Percentiles rank a stretch among this genome's conserved stretches.
phyloP scores from a whole-genome alignment of 2,888 invertebrate genomes.

The Acleris laterana region DNA sequence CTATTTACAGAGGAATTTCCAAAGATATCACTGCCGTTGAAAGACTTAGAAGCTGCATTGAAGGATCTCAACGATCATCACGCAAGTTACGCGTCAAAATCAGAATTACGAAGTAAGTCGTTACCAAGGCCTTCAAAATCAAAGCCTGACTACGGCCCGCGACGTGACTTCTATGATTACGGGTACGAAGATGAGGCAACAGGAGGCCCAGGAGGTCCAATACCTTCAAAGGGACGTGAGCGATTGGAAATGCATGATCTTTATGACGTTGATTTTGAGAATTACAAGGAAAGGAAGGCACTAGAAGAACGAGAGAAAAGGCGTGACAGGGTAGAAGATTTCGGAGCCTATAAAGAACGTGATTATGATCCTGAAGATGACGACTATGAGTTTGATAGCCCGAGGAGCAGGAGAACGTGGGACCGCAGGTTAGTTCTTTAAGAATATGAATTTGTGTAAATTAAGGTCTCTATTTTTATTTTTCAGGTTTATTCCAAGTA shows the following conservation, averaged over 20 bases:
- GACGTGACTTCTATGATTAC: conserved; percentile 64
- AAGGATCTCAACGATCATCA: conserved; percentile 71
- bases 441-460: no score
- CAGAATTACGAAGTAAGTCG: conserved; percentile 69
- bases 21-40: conserved; percentile 74
- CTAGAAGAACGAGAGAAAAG: conserved; percentile 56
- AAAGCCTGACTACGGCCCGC: conserved; percentile 64
- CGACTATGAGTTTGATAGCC: conserved; percentile 70
- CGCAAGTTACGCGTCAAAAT: conserved; percentile 59
- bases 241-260: conserved; percentile 75
- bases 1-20: conserved; percentile 68
- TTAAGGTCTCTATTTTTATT: no score
- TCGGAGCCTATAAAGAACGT: conserved; percentile 55
- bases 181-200: conserved; percentile 58
- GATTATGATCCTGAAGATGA: conserved; percentile 78
- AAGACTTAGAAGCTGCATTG: conserved; percentile 75
- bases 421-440: conserved; percentile 51
- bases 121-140: conserved; percentile 67
- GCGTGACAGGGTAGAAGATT: conserved; percentile 55
- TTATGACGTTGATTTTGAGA: conserved; percentile 74
- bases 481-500: no score
- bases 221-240: conserved; percentile 49
- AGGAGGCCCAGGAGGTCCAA: background rate
- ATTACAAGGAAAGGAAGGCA: conserved; percentile 78
- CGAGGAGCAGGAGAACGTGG: conserved; percentile 53